Conservation (phyloP, 2,797 vertebrate genomes). For the Fundulus diaphanus region DNA sequence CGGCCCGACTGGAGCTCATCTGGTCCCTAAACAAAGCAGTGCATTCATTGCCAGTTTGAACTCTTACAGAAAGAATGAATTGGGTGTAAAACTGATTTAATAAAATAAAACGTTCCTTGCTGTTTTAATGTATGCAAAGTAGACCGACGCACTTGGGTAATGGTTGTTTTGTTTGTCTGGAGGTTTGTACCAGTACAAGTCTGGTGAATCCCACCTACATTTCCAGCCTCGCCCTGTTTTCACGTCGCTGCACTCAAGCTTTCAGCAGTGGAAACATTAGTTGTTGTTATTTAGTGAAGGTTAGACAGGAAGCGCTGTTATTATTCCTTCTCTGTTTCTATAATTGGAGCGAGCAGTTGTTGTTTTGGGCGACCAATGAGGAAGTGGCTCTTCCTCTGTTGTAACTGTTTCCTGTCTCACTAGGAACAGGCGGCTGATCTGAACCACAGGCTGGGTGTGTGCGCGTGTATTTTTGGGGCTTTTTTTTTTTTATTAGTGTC, state of each 20-base stretch:
- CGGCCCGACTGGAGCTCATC: no score
- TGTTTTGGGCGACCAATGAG: conserved; percentile 71
- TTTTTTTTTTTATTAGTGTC: conserved; percentile 1
- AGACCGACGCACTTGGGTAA: conserved; percentile 5
- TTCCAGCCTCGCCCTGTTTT: background rate
- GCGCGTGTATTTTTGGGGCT: background rate
- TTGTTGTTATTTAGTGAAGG: conserved; percentile 21
- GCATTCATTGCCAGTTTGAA: no score
- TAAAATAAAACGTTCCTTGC: no score
- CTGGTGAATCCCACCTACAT: background rate
- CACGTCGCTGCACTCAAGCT: conserved; percentile 6
- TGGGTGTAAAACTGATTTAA: no score
- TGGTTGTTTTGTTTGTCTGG: conserved; percentile 1
- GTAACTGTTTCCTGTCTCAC: conserved; percentile 75
- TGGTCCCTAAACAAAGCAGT: no score
- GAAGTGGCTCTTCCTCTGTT: conserved; percentile 81
- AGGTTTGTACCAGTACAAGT: background rate
- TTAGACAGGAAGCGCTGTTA: conserved; percentile 34
- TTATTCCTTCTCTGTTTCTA: conserved; percentile 58
- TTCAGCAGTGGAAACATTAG: conserved; percentile 53
- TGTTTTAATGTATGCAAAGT: no score
- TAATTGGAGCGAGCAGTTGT: conserved; percentile 64
- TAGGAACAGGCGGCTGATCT: conserved; percentile 57
- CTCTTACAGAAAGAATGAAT: no score
- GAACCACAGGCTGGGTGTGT: conserved; percentile 16